Base-by-base conservation (phyloP, 2,113 vertebrate species). In the Pungitius pungitius region DNA sequence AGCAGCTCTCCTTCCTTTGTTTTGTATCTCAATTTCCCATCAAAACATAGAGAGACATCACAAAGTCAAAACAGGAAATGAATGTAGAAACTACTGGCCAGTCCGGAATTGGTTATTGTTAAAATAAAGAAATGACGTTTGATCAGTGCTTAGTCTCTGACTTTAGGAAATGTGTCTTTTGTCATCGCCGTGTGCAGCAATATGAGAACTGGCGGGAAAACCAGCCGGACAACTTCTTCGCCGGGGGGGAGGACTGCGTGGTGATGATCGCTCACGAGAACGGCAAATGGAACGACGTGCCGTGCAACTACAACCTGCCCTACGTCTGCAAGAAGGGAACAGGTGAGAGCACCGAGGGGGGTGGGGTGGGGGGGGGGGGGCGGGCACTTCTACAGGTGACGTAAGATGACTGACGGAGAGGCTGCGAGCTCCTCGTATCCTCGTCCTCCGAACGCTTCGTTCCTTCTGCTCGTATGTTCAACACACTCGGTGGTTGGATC, bases 281-380 rank as follows among this genome's bases (percentile, higher is more conserved):
- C 0, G 96, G 96, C 61, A 97, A 95, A 82, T 99, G 97, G 97
- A 99, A 98, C 0, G 97, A 99, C 0, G 97, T 99, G 18, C 97
- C 97, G 68, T 99, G 97, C 93, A 99, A 99, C 94, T 99, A 99
- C 93, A 98, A 98, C 82, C 95, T 99, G 87, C 96, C 97, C 64
- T 99, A 98, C 18, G 94, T 99, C 92, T 99, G 97, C 93, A 99
- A 99, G 93, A 99, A 99, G 67, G 96, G 96, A 91, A 98, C 97
- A 94, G 97, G 97, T 99, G 92, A 75, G 90, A 70, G 3, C n/a
- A 37, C 26, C 2, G 12, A 40, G 45, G 51, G 9, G 15, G 30
- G 52, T 8, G 26, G 52, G 17, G 30, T 1, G 54, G 12, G 47
- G 4, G 14, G 9, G 33, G 15, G 13, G 33, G 57, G 15, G 66